Percentiles rank a stretch among this genome's conserved stretches.
Evolutionary conservation across 2,888 invertebrate genomes (phyloP).

Genomic region (Pristionchus exspectatus): DNA sequence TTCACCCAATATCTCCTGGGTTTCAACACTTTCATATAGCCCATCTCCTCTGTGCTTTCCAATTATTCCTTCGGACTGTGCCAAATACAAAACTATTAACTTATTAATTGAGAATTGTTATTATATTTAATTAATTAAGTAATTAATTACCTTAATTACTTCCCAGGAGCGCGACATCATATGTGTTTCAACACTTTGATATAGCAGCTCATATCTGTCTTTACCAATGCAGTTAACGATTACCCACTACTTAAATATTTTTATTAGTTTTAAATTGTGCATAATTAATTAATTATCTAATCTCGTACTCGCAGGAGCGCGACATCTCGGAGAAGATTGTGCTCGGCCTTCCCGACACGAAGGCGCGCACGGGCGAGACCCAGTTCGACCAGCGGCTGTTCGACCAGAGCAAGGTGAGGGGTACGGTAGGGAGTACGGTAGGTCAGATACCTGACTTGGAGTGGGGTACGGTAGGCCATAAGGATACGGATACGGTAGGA

Average conservation of each 20-base stretch:
- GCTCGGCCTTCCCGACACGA: slow-evolving; percentile 91
- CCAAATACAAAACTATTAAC: too few species aligned
- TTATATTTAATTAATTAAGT: too few species aligned
- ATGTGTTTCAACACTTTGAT: too few species aligned
- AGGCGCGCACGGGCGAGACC: slow-evolving; percentile 78
- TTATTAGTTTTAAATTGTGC: too few species aligned
- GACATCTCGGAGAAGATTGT: slow-evolving; percentile 99
- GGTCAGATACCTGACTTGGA: not conserved
- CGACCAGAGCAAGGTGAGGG: slow-evolving; percentile 85
- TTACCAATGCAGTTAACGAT: too few species aligned
- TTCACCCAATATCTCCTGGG: not conserved
- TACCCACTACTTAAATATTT: too few species aligned
- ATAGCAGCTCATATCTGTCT: too few species aligned
- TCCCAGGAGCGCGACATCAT: slow-evolving; percentile 91
- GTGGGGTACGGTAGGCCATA: too few species aligned
- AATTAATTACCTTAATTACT: not conserved
- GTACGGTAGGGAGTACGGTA: not conserved
- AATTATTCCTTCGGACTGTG: too few species aligned
- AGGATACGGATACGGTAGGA: not conserved
- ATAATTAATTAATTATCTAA: too few species aligned
- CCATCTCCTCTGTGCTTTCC: not conserved
- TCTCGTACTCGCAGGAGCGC: slow-evolving; percentile 85
- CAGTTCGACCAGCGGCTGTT: slow-evolving; percentile 95
- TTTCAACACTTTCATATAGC: not conserved
- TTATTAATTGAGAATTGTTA: too few species aligned